A percentile compares a stretch with the other conserved stretches of the same genome.
Conservation (phyloP, 1,140 invertebrate genomes). For the Kradibia gibbosae region DNA sequence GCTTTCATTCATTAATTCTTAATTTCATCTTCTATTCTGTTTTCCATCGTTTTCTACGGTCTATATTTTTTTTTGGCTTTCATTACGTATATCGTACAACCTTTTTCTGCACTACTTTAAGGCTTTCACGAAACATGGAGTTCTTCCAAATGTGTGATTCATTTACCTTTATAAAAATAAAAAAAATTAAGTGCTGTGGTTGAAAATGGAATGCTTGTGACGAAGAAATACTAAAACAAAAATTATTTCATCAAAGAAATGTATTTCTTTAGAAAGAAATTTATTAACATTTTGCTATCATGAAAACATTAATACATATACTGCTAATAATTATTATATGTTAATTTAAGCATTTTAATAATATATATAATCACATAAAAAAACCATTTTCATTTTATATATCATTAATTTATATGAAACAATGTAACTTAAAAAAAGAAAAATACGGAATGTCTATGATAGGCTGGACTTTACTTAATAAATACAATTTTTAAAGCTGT, state of each 20-base stretch:
- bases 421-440: too few species aligned
- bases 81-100: neutral
- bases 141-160: conserved; percentile 2
- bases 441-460: too few species aligned
- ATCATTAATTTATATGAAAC: too few species aligned
- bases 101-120: neutral
- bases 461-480: too few species aligned
- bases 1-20: neutral
- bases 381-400: too few species aligned
- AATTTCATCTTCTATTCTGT: neutral
- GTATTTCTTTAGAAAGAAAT: neutral
- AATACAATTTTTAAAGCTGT: too few species aligned
- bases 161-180: conserved; percentile 24
- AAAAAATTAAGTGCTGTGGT: neutral
- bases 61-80: neutral
- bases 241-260: neutral
- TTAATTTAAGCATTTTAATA: too few species aligned
- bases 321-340: too few species aligned
- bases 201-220: neutral
- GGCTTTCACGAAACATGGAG: neutral
- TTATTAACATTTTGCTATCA: neutral
- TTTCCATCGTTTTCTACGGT: neutral
- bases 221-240: neutral
- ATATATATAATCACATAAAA: too few species aligned
- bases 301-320: too few species aligned